Conservation (phyloP, 2,888 invertebrate genomes). For the Papilio demoleus region DNA sequence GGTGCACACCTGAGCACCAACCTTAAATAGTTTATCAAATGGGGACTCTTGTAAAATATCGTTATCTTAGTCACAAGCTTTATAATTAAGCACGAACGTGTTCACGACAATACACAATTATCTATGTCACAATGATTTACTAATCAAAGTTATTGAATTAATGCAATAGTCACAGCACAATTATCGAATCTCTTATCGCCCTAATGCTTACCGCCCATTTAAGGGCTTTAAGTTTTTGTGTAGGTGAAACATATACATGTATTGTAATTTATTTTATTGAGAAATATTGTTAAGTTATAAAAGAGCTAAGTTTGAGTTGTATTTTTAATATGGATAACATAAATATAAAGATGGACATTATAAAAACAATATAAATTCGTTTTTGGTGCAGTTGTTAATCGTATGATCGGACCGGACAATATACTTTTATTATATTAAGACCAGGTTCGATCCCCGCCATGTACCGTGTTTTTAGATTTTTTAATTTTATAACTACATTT, state of each 20-base stretch:
- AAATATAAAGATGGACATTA: not conserved
- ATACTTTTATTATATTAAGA: no score
- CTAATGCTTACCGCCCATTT: slow-evolving; percentile 12
- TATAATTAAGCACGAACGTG: slow-evolving; percentile 66
- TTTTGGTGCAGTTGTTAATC: no score
- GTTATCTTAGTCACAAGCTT: slow-evolving; percentile 55
- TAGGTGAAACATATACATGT: slow-evolving; percentile 46
- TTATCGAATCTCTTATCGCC: slow-evolving; percentile 25
- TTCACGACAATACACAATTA: slow-evolving; percentile 69
- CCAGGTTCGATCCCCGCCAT: no score
- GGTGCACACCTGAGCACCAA: slow-evolving; percentile 9
- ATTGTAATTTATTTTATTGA: slow-evolving; percentile 6
- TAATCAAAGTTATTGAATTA: slow-evolving; percentile 38
- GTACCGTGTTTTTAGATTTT: no score
- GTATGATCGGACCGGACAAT: no score
- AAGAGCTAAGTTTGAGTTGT: not conserved
- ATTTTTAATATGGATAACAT: not conserved
- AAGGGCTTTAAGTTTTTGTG: slow-evolving; percentile 49
- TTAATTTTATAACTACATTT: no score
- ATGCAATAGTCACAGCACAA: slow-evolving; percentile 19
- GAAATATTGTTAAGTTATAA: not conserved
- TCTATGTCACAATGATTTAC: slow-evolving; percentile 71
- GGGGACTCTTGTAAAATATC: slow-evolving; percentile 44
- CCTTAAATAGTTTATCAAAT: slow-evolving; percentile 35
- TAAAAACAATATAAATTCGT: no score